Evolutionary conservation across 64 coral and sea anemone genomes (phyloP).

Genomic region (Montipora efflorescens): DNA sequence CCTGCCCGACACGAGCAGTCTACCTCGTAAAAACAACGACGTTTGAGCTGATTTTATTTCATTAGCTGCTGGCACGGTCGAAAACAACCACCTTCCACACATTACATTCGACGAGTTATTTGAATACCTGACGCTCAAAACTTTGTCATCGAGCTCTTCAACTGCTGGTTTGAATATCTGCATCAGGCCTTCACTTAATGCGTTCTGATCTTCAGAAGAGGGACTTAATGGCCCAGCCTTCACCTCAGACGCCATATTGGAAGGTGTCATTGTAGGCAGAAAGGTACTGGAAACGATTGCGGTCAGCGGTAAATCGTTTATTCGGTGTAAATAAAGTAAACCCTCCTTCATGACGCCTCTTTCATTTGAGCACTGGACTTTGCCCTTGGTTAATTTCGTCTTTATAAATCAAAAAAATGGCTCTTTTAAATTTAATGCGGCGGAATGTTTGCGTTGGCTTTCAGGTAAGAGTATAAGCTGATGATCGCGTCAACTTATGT

Average conservation of each 20-base stretch:
- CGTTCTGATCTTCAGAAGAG: constrained; percentile 45
- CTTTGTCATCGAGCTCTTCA: constrained; percentile 85
- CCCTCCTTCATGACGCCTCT: background rate
- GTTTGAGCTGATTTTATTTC: too few relatives aligned
- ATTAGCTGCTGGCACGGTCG: too few relatives aligned
- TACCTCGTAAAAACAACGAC: too few relatives aligned
- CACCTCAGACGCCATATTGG: constrained; percentile 76
- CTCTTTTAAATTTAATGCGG: constrained; percentile 16
- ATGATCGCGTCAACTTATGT: too few relatives aligned
- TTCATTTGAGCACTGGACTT: background rate
- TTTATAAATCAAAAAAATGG: background rate
- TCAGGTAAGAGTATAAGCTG: constrained; percentile 4
- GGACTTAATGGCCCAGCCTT: background rate
- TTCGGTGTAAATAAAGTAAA: background rate
- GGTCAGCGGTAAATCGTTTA: background rate
- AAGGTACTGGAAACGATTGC: background rate
- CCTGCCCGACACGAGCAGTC: too few relatives aligned
- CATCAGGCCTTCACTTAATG: constrained; percentile 79
- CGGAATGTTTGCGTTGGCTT: constrained; percentile 16
- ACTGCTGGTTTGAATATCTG: constrained; percentile 94
- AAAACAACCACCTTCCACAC: background rate
- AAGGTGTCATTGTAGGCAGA: too few relatives aligned
- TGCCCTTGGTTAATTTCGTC: background rate
- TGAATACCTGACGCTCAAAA: constrained; percentile 70
- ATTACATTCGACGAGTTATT: background rate